Base-by-base conservation (phyloP, 2,113 vertebrate species). In the Tachycineta bicolor region DNA sequence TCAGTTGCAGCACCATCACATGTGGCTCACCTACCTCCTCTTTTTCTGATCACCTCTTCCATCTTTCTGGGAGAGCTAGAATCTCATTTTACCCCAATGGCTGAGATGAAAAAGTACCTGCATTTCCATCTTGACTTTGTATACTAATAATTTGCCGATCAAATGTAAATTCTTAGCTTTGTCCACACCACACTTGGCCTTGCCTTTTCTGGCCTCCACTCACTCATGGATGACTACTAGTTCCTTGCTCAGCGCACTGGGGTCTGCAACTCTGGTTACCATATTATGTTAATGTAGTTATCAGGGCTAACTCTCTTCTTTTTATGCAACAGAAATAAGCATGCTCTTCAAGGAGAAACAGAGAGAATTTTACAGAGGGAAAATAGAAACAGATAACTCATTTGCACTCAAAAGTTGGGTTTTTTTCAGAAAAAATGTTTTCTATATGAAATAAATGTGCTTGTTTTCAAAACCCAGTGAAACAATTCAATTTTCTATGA, bases 241-340 rank as follows among this genome's bases (percentile, higher is more conserved):
- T 5, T 77, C n/a, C 63, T 41, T 28, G 26, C 49, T 34, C 14
- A 59, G 23, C 0, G 0, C 18, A 11, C 24, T 77, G 50, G 10
- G 18, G 8, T 81, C 53, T 86, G 49, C 29, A 71, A 39, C 20
- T 47, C 63, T 29, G 12, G 7, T 28, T 79, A 55, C 37, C 52
- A 10, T 12, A 37, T 13, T 21, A 25, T 0, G 0, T 25, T 43
- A 60, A 13, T 15, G 20, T 16, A 65, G n/a, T 9, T 43, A 77
- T 25, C 19, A 58, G 21, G 37, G 12, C 8, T 93, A 46, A 41
- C 16, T 74, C 21, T 80, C 22, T 33, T 50, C 8, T 25, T 56
- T 17, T 67, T 67, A 59, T 44, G 33, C 1, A 24, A 44, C 41
- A 60, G 39, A 65, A 71, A 71, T 59, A 63, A 82, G 31, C 16